These are phyloP conservation scores for Leucophenga montana DNA, from an alignment of 2,888 invertebrate species.

Conservation along the genomic window DNA sequence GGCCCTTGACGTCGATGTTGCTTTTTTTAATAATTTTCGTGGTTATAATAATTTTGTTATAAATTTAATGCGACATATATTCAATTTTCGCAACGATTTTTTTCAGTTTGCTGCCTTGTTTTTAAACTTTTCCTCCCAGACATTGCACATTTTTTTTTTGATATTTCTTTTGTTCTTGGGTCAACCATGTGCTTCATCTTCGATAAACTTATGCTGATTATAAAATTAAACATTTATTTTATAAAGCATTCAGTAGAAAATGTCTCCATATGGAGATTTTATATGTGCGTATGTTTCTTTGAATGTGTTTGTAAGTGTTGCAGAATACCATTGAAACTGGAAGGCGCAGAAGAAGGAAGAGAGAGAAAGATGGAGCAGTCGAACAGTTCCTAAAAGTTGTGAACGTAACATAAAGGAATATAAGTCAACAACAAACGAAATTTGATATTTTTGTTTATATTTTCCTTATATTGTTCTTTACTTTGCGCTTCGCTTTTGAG, in stretches of 20 bases:
- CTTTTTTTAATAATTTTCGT: conserved; percentile 41
- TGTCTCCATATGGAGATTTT: conserved; percentile 16
- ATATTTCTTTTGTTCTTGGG: conserved; percentile 54
- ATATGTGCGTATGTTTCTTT: conserved; percentile 19
- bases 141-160: not conserved
- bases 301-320: conserved; percentile 63
- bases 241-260: conserved; percentile 56
- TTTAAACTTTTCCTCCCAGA: not conserved
- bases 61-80: conserved; percentile 56
- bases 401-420: conserved; percentile 10
- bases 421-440: conserved; percentile 46
- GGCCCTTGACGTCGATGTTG: conserved; percentile 34
- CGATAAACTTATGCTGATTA: conserved; percentile 26
- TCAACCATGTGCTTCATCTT: conserved; percentile 22
- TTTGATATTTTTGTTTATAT: conserved; percentile 65
- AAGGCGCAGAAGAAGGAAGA: too few species aligned
- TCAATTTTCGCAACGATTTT: conserved; percentile 12
- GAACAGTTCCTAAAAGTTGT: too few species aligned
- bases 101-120: conserved; percentile 22
- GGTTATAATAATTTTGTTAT: conserved; percentile 43
- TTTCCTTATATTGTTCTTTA: conserved; percentile 51
- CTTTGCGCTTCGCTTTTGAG: conserved; percentile 61
- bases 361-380: too few species aligned
- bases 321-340: conserved; percentile 31
- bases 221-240: conserved; percentile 50